These are phyloP conservation scores for Meloidogyne hapla DNA, from an alignment of 1,140 invertebrate genomes.

Conservation along the genomic window DNA sequence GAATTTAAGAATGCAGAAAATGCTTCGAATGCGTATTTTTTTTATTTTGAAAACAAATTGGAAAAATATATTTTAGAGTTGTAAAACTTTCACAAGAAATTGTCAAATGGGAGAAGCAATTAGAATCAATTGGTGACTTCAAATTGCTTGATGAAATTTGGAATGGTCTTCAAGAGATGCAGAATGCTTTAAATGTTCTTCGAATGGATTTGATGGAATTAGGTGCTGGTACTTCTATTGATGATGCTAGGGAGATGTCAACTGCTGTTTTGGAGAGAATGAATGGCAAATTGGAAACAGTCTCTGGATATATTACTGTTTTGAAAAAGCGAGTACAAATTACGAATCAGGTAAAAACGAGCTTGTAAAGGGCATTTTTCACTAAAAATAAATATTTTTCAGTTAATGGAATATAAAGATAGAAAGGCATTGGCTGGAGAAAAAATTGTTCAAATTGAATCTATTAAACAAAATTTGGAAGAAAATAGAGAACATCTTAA, in stretches of 20 bases:
- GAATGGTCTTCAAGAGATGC: slow-evolving; percentile 15
- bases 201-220: slow-evolving; percentile 23
- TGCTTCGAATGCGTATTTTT: background rate
- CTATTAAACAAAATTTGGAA: slow-evolving; percentile 10
- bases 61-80: background rate
- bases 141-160: slow-evolving; percentile 19
- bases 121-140: slow-evolving; percentile 18
- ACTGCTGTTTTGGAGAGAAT: slow-evolving; percentile 13
- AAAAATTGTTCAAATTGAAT: slow-evolving; percentile 18
- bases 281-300: slow-evolving; percentile 14
- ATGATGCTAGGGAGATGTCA: slow-evolving; percentile 5
- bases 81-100: slow-evolving; percentile 20
- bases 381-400: background rate
- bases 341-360: slow-evolving; percentile 28
- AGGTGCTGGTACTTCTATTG: slow-evolving; percentile 11
- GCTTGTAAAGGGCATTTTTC: too few relatives aligned
- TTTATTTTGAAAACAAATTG: background rate
- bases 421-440: slow-evolving; percentile 12
- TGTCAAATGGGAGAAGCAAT: slow-evolving; percentile 23
- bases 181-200: slow-evolving; percentile 17
- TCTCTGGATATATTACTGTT: slow-evolving; percentile 3
- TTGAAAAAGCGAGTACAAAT: slow-evolving; percentile 11
- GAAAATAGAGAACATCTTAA: slow-evolving; percentile 19
- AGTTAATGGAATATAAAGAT: slow-evolving; percentile 26
- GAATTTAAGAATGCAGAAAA: background rate